Percentiles rank a stretch among this genome's conserved stretches.
Evolutionary conservation across 2,888 invertebrate species (phyloP).

Genomic region (Altica lythri): DNA sequence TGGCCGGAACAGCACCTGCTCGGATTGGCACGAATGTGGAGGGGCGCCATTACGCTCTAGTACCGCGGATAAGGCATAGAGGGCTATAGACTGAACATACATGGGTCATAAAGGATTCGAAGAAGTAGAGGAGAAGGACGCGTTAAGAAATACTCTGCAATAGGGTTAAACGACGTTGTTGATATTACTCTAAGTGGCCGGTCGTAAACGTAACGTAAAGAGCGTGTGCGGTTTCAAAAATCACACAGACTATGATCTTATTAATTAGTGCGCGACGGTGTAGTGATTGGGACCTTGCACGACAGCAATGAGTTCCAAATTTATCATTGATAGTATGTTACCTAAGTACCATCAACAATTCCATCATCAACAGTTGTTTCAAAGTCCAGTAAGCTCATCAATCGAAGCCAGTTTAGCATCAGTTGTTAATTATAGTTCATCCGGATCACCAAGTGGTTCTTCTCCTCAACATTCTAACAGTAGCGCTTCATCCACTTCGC

Average conservation of each 20-base stretch:
- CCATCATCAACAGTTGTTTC: constrained; percentile 71
- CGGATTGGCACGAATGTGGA: constrained; percentile 57
- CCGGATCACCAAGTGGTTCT: constrained; percentile 69
- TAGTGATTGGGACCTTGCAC: constrained; percentile 52
- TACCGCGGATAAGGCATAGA: constrained; percentile 74
- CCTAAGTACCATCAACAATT: constrained; percentile 86
- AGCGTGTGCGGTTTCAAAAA: constrained; percentile 46
- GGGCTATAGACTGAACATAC: constrained; percentile 84
- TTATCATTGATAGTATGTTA: constrained; percentile 97
- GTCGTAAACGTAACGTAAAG: constrained; percentile 52
- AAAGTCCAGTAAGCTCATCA: constrained; percentile 62
- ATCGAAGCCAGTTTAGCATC: constrained; percentile 75
- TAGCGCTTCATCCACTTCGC: constrained; percentile 64
- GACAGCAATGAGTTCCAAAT: constrained; percentile 91
- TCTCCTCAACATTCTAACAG: constrained; percentile 68
- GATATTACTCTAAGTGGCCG: constrained; percentile 49
- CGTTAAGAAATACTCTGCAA: constrained; percentile 58
- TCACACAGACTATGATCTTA: constrained; percentile 52
- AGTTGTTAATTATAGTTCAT: constrained; percentile 64
- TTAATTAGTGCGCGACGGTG: constrained; percentile 54
- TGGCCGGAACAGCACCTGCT: constrained; percentile 61
- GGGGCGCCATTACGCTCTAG: constrained; percentile 62
- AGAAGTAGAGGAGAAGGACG: constrained; percentile 70
- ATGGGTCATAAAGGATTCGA: constrained; percentile 86
- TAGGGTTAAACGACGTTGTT: constrained; percentile 55